Percentiles rank a stretch among this genome's conserved stretches.
Conservation (phyloP, 2,888 invertebrate genomes). For the Trissonchulus sp. region DNA sequence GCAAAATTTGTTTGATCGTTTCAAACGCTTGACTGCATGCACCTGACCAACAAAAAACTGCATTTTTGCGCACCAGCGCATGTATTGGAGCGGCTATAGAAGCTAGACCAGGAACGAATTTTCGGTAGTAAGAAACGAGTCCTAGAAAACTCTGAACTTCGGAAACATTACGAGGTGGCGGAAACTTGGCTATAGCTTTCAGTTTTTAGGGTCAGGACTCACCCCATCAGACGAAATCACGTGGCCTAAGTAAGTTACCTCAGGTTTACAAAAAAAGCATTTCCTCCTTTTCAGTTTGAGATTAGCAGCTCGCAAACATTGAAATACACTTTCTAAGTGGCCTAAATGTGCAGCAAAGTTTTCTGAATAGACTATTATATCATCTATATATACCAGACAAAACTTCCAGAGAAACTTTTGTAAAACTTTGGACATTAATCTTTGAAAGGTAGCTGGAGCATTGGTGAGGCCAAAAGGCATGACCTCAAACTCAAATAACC, state of each 20-base stretch:
- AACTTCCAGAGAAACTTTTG: not conserved
- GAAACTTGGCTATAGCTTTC: not conserved
- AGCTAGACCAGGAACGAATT: not conserved
- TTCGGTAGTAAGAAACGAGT: not conserved
- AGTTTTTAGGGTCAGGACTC: not conserved
- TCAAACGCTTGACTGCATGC: not conserved
- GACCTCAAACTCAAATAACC: not conserved
- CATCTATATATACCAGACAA: not conserved
- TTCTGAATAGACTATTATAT: not conserved
- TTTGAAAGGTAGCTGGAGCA: not conserved
- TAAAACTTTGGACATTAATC: not conserved
- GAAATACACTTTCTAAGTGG: slow-evolving; percentile 1
- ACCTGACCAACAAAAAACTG: not conserved
- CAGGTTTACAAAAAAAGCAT: not conserved
- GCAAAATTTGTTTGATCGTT: not conserved
- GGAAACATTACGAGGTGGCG: not conserved
- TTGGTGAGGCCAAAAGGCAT: not conserved
- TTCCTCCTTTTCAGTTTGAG: not conserved
- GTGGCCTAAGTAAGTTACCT: not conserved
- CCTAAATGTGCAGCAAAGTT: not conserved
- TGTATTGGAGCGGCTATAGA: not conserved
- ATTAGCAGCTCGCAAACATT: slow-evolving; percentile 4
- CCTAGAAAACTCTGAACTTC: not conserved
- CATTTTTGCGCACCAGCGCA: not conserved
- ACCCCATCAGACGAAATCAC: not conserved